These are phyloP conservation scores for Rattus norvegicus DNA, from an alignment of 2,113 vertebrate genomes.

Conservation along the genomic window GRCr8 NC_086021.1:91598501-91599000, in stretches of 20 bases:
- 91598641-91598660: slow-evolving; percentile 72
- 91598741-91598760: slow-evolving; percentile 68
- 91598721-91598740: slow-evolving; percentile 71
- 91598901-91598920: slow-evolving; percentile 48
- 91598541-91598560: slow-evolving; percentile 75
- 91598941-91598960: slow-evolving; percentile 51
- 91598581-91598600: slow-evolving; percentile 76
- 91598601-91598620: slow-evolving; percentile 75
- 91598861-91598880: slow-evolving; percentile 70
- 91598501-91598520: slow-evolving; percentile 79
- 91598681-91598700: slow-evolving; percentile 46
- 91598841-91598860: slow-evolving; percentile 80
- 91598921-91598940: slow-evolving; percentile 65
- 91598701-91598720: slow-evolving; percentile 70
- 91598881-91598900: slow-evolving; percentile 74
- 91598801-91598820: slow-evolving; percentile 66
- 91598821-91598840: slow-evolving; percentile 75
- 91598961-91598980: slow-evolving; percentile 67
- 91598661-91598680: slow-evolving; percentile 75
- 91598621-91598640: slow-evolving; percentile 71
- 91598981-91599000: slow-evolving; percentile 55
- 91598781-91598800: slow-evolving; percentile 68
- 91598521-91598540: slow-evolving; percentile 79
- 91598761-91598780: slow-evolving; percentile 69
- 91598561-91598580: slow-evolving; percentile 73